Evolutionary conservation across 53 echinoderm and acorn worm genomes (phyloP).

Genomic region (Glandiceps talaboti): DNA sequence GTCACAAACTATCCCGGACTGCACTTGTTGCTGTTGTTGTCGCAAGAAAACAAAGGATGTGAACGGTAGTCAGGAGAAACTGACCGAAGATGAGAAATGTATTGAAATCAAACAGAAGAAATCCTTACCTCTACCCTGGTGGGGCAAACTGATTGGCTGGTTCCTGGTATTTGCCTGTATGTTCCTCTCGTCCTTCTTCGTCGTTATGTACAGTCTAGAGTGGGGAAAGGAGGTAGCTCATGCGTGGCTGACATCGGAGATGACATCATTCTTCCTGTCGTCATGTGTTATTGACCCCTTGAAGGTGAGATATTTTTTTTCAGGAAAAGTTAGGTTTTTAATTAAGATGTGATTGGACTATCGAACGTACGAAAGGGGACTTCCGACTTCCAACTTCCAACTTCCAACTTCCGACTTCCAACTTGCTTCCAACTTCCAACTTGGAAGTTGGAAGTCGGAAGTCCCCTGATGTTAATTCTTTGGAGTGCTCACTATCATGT

Average conservation of each 20-base stretch:
- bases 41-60: neutral
- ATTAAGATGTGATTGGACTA: too few relatives aligned
- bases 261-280: conserved; percentile 59
- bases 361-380: too few relatives aligned
- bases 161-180: conserved; percentile 27
- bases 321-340: too few relatives aligned
- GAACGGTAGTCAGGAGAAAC: neutral
- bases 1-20: conserved; percentile 18
- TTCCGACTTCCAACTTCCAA: too few relatives aligned
- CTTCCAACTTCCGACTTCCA: too few relatives aligned
- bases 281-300: conserved; percentile 50
- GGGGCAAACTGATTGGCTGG: conserved; percentile 52
- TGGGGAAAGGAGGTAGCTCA: conserved; percentile 51
- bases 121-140: conserved; percentile 40
- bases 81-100: neutral
- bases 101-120: conserved; percentile 21
- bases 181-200: conserved; percentile 51
- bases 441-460: too few relatives aligned
- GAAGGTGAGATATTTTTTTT: too few relatives aligned
- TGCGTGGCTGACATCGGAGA: conserved; percentile 53
- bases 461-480: too few relatives aligned
- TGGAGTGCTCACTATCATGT: too few relatives aligned
- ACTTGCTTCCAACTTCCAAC: too few relatives aligned
- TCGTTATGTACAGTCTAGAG: conserved; percentile 45
- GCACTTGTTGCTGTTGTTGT: conserved; percentile 7